Evolutionary conservation across 2,888 invertebrate species (phyloP), one percentile per base, ranked within the genome.

Genomic region (Chrysotoxum bicinctum): DNA sequence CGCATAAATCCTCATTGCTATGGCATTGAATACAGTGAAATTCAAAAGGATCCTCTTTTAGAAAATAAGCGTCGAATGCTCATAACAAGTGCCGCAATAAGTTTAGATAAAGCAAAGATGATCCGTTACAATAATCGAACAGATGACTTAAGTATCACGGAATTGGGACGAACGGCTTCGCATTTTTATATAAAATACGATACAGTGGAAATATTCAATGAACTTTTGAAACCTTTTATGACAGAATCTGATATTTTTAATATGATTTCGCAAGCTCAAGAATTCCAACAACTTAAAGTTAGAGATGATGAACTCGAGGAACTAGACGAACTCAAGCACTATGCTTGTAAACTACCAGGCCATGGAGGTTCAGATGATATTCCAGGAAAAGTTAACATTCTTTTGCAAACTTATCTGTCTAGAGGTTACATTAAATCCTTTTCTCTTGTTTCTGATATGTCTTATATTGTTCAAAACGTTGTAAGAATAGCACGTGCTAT

Each of bases 111-210:
- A 90, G 98, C 98, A 0, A 94, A 95, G 87, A 99, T 99, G 99
- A 95, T 99, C 81, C 94, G 99, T 0, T 99, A 96, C 90, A 97
- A 98, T 91, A 94, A 95, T 78, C 93, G 95, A 72, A 97, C 97
- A 0, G 97, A 97, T 62, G 97, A 97, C 90, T 93, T 98, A 12
- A 94, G 94, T 88, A 92, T 95, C 2, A 96, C 96, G 2, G 95
- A 99, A 92, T 93, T 98, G 87, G 99, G 99, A 0, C 94, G 99
- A 73, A 99, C 98, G 14, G 98, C 99, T 0, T 98, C 98, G 90
- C 98, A 99, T 91, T 99, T 96, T 92, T 99, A 99, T 92, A 97
- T 99, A 82, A 99, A 98, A 87, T 97, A 97, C 90, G 97, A 98
- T 88, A 99, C 99, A 0, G 96, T 99, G 88, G 97, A 98, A 91